phyloP scores from a whole-genome alignment of 2,113 vertebrate genomes.

The Tinamus guttatus region DNA sequence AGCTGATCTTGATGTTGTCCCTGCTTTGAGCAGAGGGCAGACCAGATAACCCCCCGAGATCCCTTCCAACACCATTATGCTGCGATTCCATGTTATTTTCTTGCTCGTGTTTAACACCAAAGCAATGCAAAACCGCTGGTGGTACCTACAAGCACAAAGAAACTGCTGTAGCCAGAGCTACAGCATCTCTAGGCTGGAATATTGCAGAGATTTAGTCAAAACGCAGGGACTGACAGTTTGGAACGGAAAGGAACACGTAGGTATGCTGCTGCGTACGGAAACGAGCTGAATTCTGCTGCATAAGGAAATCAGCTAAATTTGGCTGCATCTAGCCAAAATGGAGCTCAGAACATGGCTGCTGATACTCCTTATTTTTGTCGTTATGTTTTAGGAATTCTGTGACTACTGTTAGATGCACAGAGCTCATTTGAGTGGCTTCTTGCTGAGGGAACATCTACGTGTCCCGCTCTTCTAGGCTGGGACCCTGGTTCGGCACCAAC shows the following conservation, averaged over 20 bases:
- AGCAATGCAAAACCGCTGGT: not conserved
- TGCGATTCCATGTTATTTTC: not conserved
- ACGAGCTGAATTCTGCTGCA: not conserved
- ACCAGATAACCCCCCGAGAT: not conserved
- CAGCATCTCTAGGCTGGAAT: not conserved
- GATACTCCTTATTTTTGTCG: not conserved
- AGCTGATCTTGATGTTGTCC: not conserved
- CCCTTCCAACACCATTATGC: not conserved
- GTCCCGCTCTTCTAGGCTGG: not conserved
- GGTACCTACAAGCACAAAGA: rapidly evolving
- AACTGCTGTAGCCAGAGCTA: not conserved
- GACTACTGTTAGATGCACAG: not conserved
- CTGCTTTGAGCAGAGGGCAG: not conserved
- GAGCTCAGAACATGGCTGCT: not conserved
- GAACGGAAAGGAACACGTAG: not conserved
- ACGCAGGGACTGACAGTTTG: not conserved
- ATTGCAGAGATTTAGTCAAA: not conserved
- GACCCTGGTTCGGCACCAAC: not conserved
- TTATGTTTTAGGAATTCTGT: not conserved
- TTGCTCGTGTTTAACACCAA: not conserved
- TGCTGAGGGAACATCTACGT: not conserved
- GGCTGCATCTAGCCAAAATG: not conserved
- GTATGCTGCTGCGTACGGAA: not conserved
- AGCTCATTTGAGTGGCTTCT: not conserved
- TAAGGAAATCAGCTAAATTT: not conserved